Conservation (phyloP, 2,113 vertebrate species). For the Gopherus flavomarginatus region DNA sequence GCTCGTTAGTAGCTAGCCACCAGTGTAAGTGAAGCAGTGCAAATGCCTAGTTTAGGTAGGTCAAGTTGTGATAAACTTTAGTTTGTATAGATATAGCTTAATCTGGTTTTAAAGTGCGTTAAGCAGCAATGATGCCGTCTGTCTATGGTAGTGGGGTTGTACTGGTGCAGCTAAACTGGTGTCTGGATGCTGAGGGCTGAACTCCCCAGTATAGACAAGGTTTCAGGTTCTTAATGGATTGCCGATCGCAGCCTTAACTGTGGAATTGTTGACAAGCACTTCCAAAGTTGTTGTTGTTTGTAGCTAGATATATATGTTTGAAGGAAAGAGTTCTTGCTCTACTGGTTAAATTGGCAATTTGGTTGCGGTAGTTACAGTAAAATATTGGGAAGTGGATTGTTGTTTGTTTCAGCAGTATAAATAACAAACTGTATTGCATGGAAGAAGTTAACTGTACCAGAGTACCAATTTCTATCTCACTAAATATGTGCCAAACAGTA, state of each 20-base stretch:
- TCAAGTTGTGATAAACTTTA: neutral
- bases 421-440: neutral
- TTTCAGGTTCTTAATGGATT: neutral
- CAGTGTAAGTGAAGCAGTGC: neutral
- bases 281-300: neutral
- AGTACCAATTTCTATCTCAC: neutral
- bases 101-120: neutral
- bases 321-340: neutral
- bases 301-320: accelerated
- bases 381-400: neutral
- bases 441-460: neutral
- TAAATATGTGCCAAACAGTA: neutral
- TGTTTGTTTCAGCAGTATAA: neutral
- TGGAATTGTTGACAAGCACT: neutral
- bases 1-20: neutral
- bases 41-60: neutral
- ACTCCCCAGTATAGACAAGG: neutral
- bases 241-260: accelerated
- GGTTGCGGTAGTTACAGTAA: neutral
- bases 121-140: accelerated
- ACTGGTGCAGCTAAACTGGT: accelerated
- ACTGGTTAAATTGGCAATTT: neutral
- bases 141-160: neutral
- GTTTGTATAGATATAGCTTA: neutral
- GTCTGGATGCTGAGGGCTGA: neutral